Evolutionary conservation across 2,888 invertebrate genomes (phyloP).

Genomic region (Archips xylosteana): DNA sequence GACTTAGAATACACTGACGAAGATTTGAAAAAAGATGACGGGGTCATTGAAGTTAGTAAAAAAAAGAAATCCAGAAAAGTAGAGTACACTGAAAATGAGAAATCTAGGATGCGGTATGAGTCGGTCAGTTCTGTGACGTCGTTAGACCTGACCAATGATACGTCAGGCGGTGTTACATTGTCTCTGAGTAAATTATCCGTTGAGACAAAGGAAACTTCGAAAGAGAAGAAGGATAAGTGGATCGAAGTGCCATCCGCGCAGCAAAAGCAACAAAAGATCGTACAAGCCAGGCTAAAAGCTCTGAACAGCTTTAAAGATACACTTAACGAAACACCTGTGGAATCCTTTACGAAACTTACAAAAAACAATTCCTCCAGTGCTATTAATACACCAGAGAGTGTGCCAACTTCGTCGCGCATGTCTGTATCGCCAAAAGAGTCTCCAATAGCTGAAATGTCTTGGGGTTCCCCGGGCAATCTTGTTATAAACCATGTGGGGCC

Average conservation of each 20-base stretch:
- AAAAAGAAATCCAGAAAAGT: conserved; percentile 78
- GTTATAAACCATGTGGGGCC: conserved; percentile 76
- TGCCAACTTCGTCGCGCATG: conserved; percentile 62
- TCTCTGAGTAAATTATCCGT: conserved; percentile 70
- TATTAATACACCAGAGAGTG: conserved; percentile 49
- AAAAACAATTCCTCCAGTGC: conserved; percentile 66
- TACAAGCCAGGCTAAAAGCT: conserved; percentile 80
- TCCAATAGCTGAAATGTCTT: conserved; percentile 57
- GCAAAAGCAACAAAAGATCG: conserved; percentile 78
- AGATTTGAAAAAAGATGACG: conserved; percentile 80
- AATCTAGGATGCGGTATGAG: conserved; percentile 73
- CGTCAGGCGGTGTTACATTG: conserved; percentile 72
- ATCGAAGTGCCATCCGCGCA: conserved; percentile 75
- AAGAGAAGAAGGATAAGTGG: conserved; percentile 73
- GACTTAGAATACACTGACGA: conserved; percentile 80
- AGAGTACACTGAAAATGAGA: conserved; percentile 78
- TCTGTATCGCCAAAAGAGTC: conserved; percentile 73
- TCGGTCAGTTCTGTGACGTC: conserved; percentile 76
- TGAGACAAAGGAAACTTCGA: conserved; percentile 60
- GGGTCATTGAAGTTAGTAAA: conserved; percentile 62
- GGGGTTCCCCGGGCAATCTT: conserved; percentile 68
- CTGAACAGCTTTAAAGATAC: conserved; percentile 73
- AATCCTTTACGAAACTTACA: conserved; percentile 71
- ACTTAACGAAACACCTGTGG: conserved; percentile 66
- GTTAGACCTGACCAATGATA: conserved; percentile 71